Evolutionary conservation across 2,113 vertebrate genomes (phyloP).

Genomic region (Manacus vitellinus): DNA sequence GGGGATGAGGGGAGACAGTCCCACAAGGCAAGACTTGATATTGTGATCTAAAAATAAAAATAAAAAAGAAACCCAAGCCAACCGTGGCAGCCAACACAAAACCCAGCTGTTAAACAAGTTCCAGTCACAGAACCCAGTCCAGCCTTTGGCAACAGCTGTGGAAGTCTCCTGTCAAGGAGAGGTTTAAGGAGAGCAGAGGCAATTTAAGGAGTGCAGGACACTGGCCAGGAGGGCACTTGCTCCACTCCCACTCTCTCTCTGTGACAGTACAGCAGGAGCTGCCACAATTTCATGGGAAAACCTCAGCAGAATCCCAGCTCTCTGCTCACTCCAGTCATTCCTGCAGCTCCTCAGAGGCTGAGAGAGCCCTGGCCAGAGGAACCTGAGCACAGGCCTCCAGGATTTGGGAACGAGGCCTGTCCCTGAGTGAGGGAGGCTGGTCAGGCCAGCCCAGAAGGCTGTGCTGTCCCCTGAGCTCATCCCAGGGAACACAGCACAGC

Average conservation of each 20-base stretch:
- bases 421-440: not conserved
- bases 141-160: not conserved
- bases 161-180: not conserved
- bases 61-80: not conserved
- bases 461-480: not conserved
- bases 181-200: not conserved
- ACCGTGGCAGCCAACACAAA: not conserved
- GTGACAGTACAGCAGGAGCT: not conserved
- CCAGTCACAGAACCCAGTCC: not conserved
- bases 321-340: not conserved
- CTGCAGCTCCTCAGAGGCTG: not conserved
- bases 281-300: no score
- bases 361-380: not conserved
- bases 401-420: not conserved
- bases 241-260: fast-evolving
- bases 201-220: not conserved
- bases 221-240: not conserved
- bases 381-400: not conserved
- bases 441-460: not conserved
- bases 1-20: not conserved
- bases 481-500: not conserved
- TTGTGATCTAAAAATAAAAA: not conserved
- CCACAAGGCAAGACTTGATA: not conserved
- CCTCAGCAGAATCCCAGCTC: not conserved
- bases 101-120: not conserved